These are phyloP conservation scores for Cyanoliseus patagonus DNA, from an alignment of 2,113 vertebrate species.

Conservation along the genomic window DNA sequence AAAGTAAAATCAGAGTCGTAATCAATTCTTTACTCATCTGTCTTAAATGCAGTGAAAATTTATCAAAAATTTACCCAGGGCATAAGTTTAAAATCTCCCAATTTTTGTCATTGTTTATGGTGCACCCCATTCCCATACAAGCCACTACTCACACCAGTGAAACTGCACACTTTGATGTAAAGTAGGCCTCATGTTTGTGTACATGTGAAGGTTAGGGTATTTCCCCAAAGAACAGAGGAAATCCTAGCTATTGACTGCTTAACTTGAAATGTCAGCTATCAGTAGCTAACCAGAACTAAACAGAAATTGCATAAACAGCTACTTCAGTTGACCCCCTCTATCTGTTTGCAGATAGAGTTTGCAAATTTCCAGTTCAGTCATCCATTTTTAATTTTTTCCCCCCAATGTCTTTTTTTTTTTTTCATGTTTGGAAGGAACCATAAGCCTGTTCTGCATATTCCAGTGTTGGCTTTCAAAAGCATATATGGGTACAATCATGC, in stretches of 20 bases:
- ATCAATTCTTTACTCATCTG: not conserved
- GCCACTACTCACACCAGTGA: not conserved
- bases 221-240: not conserved
- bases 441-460: not conserved
- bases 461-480: not conserved
- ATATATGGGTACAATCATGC: not conserved
- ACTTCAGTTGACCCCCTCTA: not conserved
- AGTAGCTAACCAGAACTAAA: not conserved
- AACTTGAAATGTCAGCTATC: not conserved
- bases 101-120: not conserved
- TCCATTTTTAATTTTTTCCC: not conserved
- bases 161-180: not conserved
- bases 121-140: not conserved
- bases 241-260: not conserved
- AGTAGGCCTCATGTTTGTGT: not conserved
- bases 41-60: not conserved
- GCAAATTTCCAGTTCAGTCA: not conserved
- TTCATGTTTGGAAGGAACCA: not conserved
- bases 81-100: not conserved
- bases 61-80: not conserved
- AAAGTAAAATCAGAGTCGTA: not conserved
- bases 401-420: not conserved
- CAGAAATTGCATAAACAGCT: not conserved
- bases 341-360: not conserved
- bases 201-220: not conserved